phyloP scores from a whole-genome alignment of 1,140 invertebrate species.

The Pomacea maculata region DNA sequence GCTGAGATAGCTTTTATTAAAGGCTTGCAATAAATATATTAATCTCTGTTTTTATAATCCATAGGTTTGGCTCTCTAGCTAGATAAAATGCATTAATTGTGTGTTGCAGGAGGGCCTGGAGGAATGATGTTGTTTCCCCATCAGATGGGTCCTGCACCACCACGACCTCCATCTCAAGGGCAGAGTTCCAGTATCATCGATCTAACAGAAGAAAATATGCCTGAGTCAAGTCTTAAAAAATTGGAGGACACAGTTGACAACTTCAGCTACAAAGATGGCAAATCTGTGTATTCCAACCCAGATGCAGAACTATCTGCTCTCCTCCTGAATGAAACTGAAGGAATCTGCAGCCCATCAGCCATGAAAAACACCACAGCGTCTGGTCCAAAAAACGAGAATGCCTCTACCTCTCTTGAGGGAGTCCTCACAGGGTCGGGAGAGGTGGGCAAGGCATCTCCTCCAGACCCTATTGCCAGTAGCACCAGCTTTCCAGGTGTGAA shows the following conservation, averaged over 20 bases:
- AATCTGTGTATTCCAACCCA: constrained; percentile 16
- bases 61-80: too few species aligned
- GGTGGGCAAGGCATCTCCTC: constrained; percentile 38
- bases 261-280: constrained; percentile 51
- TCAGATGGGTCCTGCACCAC: constrained; percentile 17
- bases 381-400: constrained; percentile 60
- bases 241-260: constrained; percentile 56
- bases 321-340: constrained; percentile 19
- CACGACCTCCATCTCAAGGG: constrained; percentile 24
- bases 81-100: too few species aligned
- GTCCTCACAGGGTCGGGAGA: constrained; percentile 57
- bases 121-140: constrained; percentile 16
- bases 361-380: constrained; percentile 33
- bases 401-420: constrained; percentile 60
- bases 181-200: constrained; percentile 43
- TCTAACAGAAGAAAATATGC: constrained; percentile 43
- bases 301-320: constrained; percentile 30
- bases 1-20: too few species aligned
- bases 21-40: too few species aligned
- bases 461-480: constrained; percentile 14
- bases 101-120: constrained; percentile 21
- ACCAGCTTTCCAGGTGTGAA: constrained; percentile 12
- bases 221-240: constrained; percentile 57
- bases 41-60: too few species aligned
- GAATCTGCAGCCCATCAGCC: constrained; percentile 25